Conservation (phyloP, 2,888 invertebrate genomes). For the Trichacis sp. region DNA sequence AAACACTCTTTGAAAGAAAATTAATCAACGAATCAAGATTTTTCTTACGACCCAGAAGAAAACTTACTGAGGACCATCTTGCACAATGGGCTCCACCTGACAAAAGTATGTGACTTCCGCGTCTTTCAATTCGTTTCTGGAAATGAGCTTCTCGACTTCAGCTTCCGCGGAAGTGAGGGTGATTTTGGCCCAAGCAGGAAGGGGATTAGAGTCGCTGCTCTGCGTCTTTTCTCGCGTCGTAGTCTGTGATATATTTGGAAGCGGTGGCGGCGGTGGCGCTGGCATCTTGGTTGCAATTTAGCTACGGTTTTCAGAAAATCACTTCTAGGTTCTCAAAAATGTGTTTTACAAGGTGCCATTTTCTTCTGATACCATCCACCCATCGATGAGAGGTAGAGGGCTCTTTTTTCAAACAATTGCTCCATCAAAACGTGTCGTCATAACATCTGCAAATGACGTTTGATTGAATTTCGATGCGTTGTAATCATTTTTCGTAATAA, state of each 20-base stretch:
- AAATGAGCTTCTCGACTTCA: slow-evolving; percentile 63
- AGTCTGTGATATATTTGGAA: slow-evolving; percentile 54
- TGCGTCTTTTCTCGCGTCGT: slow-evolving; percentile 58
- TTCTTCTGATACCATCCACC: no score
- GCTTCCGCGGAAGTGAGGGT: slow-evolving; percentile 62
- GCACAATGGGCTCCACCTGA: slow-evolving; percentile 65
- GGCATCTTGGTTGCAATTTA: slow-evolving; percentile 47
- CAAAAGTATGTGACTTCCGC: slow-evolving; percentile 66
- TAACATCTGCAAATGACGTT: neutral
- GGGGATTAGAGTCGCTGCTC: slow-evolving; percentile 54
- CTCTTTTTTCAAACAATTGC: neutral
- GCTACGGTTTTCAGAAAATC: neutral
- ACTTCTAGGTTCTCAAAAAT: neutral
- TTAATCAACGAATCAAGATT: no score
- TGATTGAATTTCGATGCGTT: no score
- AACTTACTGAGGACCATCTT: slow-evolving; percentile 66
- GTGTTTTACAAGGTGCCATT: no score
- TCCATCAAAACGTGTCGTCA: slow-evolving; percentile 1
- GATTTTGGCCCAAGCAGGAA: slow-evolving; percentile 65
- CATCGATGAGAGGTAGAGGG: neutral
- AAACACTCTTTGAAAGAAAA: no score
- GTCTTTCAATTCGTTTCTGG: slow-evolving; percentile 63
- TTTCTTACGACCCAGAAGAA: no score
- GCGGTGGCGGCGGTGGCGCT: slow-evolving; percentile 60
- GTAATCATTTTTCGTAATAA: no score